A percentile compares a stretch with the other conserved stretches of the same genome.
Evolutionary conservation across 2,888 invertebrate species (phyloP).

Genomic region (Macrophya alboannulata): DNA sequence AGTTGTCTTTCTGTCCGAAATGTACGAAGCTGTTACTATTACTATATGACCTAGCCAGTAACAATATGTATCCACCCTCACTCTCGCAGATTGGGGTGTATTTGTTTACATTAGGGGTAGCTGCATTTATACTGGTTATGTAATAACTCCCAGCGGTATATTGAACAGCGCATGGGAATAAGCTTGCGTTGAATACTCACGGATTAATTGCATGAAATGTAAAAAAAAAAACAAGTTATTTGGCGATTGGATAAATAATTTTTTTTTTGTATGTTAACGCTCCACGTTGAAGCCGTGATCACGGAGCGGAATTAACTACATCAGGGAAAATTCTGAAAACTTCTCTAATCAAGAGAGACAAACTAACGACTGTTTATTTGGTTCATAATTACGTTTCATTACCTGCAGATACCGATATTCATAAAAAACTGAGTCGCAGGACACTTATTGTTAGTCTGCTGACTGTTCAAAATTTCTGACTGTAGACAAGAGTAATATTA

Average conservation of each 20-base stretch:
- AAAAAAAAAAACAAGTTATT: slow-evolving; percentile 20
- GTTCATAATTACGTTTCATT: background rate
- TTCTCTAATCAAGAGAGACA: background rate
- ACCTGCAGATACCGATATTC: background rate
- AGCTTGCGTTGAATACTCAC: slow-evolving; percentile 59
- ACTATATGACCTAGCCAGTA: background rate
- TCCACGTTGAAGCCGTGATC: background rate
- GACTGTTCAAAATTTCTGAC: background rate
- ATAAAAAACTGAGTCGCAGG: no score
- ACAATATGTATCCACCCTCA: slow-evolving; percentile 5
- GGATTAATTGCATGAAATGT: slow-evolving; percentile 22
- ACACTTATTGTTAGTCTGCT: no score
- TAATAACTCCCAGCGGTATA: slow-evolving; percentile 67
- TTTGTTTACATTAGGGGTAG: background rate
- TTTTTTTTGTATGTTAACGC: background rate
- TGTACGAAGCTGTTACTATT: slow-evolving; percentile 17
- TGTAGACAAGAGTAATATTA: background rate
- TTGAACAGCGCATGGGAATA: slow-evolving; percentile 64
- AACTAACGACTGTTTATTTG: background rate
- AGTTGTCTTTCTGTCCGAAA: background rate
- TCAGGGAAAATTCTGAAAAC: background rate
- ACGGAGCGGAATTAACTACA: background rate
- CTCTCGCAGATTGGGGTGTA: background rate
- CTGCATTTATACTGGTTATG: slow-evolving; percentile 61
- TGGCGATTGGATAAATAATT: background rate